These are phyloP conservation scores for Copidosoma aretas DNA, from an alignment of 2,888 invertebrate genomes.

Conservation along the genomic window DNA sequence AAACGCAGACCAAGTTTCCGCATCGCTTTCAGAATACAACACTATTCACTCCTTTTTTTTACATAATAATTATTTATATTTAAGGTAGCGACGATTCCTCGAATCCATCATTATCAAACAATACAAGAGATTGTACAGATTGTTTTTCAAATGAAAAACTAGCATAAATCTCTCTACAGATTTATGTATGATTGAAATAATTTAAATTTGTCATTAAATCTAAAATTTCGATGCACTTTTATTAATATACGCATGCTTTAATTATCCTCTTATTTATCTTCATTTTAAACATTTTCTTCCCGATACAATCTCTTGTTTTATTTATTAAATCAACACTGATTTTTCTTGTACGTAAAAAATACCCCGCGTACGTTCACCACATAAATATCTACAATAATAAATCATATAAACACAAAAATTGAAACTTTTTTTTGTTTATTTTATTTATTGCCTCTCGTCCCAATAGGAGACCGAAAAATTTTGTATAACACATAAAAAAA, in stretches of 20 bases:
- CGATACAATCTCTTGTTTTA: background rate
- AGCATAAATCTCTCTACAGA: slow-evolving; percentile 26
- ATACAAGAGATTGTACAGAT: slow-evolving; percentile 36
- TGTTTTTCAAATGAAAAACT: slow-evolving; percentile 31
- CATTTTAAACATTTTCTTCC: slow-evolving; percentile 3
- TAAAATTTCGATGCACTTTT: slow-evolving; percentile 35
- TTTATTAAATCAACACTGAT: slow-evolving; percentile 11
- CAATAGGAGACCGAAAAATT: slow-evolving; percentile 7
- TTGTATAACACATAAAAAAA: background rate
- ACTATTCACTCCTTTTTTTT: slow-evolving; percentile 14
- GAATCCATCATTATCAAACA: slow-evolving; percentile 27
- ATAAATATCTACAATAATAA: slow-evolving; percentile 34
- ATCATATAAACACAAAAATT: slow-evolving; percentile 24
- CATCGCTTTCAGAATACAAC: no score
- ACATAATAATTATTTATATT: slow-evolving; percentile 13
- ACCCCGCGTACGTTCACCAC: slow-evolving; percentile 15
- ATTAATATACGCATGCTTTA: slow-evolving; percentile 15
- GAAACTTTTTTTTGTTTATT: background rate
- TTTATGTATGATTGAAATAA: slow-evolving; percentile 29
- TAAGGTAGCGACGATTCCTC: slow-evolving; percentile 23
- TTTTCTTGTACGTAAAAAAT: slow-evolving; percentile 27
- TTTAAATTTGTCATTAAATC: slow-evolving; percentile 18
- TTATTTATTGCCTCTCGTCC: slow-evolving; percentile 2
- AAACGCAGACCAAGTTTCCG: no score
- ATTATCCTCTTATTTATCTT: slow-evolving; percentile 11